Evolutionary conservation across 2,113 vertebrate species (phyloP).

Genomic region (Meles meles): DNA sequence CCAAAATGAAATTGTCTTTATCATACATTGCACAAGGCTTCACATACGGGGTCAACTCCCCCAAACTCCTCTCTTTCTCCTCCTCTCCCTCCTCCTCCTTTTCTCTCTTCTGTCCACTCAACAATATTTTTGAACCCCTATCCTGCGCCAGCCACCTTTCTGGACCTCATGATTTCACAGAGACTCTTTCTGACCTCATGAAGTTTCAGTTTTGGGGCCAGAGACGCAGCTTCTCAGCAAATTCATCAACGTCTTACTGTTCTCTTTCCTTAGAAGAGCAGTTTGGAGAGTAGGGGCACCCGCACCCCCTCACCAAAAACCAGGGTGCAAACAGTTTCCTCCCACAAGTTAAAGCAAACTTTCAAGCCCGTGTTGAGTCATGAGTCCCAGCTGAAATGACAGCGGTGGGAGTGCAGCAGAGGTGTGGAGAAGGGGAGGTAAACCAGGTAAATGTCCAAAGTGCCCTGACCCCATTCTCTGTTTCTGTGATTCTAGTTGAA

Average conservation of each 20-base stretch:
- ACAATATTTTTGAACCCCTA: not conserved
- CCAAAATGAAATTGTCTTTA: not conserved
- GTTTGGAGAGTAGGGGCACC: not conserved
- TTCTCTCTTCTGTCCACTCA: not conserved
- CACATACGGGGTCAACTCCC: not conserved
- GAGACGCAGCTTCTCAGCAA: not conserved
- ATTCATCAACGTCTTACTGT: not conserved
- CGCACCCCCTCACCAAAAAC: not conserved
- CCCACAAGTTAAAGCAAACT: not conserved
- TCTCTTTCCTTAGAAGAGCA: not conserved
- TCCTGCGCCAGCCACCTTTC: not conserved
- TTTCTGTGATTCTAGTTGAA: not conserved
- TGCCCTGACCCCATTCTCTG: not conserved
- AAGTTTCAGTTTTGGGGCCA: not conserved
- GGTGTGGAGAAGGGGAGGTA: not conserved
- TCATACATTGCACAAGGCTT: not conserved
- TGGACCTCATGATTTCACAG: not conserved
- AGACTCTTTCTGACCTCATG: not conserved
- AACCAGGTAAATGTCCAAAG: not conserved
- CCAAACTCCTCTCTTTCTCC: not conserved
- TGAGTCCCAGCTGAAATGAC: not conserved
- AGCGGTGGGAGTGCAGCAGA: no score
- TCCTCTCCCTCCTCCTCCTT: not conserved
- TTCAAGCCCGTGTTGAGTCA: not conserved
- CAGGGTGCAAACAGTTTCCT: not conserved